These are phyloP conservation scores for Peromyscus nudipes DNA, from an alignment of 2,797 vertebrate species.

Conservation along the genomic window DNA sequence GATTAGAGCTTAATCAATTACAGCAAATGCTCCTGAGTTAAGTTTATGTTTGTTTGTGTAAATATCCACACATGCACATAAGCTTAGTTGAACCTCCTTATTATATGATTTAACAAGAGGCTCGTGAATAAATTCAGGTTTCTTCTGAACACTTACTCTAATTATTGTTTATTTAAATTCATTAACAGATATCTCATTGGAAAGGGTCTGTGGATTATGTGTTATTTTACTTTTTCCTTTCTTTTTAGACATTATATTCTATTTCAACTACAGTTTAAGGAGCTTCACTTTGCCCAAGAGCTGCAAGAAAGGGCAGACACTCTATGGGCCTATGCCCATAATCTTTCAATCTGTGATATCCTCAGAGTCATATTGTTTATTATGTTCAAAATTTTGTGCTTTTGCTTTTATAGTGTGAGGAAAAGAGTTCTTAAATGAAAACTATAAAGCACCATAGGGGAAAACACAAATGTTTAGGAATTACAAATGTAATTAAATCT, in stretches of 20 bases:
- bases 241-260: not conserved
- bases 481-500: constrained; percentile 51
- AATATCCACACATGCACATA: not conserved
- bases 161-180: not conserved
- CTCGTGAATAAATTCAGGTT: not conserved
- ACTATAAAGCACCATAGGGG: not conserved
- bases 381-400: not conserved
- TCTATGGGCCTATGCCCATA: accelerated
- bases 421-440: not conserved
- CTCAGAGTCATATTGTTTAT: not conserved
- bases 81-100: not conserved
- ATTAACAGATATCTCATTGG: not conserved
- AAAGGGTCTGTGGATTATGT: not conserved
- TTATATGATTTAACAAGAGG: not conserved
- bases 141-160: not conserved
- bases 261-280: not conserved
- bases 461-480: not conserved
- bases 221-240: not conserved
- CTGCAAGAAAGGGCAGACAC: not conserved
- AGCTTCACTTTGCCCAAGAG: not conserved
- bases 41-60: not conserved
- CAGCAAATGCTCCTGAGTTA: not conserved
- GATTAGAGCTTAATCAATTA: not conserved
- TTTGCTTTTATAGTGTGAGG: not conserved
- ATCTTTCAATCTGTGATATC: not conserved